Base-by-base conservation (phyloP, 2,113 vertebrate species). In the Ramphastos sulfuratus region DNA sequence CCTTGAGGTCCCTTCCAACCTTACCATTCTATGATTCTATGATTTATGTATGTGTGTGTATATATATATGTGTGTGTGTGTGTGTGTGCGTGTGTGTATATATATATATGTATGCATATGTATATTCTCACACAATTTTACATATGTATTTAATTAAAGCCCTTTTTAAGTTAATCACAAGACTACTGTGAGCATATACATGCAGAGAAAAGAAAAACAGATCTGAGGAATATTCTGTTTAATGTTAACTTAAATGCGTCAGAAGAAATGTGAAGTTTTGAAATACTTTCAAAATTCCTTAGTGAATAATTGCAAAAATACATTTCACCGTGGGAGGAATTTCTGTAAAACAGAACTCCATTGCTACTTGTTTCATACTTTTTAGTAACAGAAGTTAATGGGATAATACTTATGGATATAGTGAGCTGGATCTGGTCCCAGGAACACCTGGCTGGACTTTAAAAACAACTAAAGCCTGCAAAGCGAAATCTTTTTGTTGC, bases 261-360 rank as follows among this genome's bases (percentile, higher is more conserved):
- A 89, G 64, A 85, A 87, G 35, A 79, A 82, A 89, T 61, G 39
- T 66, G 82, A 76, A 79, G 39, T 69, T 89, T 6, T 14, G 72
- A 76, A 73, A 54, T 61, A 73, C 69, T 73, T 93, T 85, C 67
- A 54, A 70, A 87, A 90, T 69, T 91, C 16, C 25, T 80, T 79
- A 76, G 77, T 88, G 87, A 90, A 91, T 90, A 44, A 37, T 52
- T 82, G 72, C 28, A 87, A 82, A 92, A 87, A 64, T 24, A 5
- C 39, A 55, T 71, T 89, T 85, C 18, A 46, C 16, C 19, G 39
- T 65, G 71, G 66, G 71, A 75, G 60, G 37, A 69, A 58, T 75
- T 48, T 67, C 59, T 82, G 71, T 44, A 73, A 84, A 87, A 5
- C 27, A 82, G 16, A n/a, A 44, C 39, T 87, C 27, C 37, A 50